Evolutionary conservation across 2,888 invertebrate genomes (phyloP), one percentile per base, ranked within the genome.

Genomic region (Phania funesta): DNA sequence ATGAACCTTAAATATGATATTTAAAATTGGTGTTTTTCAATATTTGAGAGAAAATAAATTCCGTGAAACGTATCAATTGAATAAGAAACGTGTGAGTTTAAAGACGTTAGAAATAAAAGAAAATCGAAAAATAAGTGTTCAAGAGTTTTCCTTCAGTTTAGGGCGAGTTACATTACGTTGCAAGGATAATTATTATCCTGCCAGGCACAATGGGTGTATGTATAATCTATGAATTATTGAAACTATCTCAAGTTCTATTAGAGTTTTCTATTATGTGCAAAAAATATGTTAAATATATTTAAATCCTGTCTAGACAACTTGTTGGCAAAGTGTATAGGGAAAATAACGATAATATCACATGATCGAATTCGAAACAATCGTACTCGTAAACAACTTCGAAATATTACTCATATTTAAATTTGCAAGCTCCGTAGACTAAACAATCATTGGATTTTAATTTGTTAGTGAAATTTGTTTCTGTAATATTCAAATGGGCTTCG

Each of bases 81-180:
- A 68, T 48, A 83, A 75, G 46, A 79, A 56, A 80, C 76, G 80
- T 74, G 78, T 22, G 75, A 64, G 75, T 56, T 75, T 70, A 52
- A 80, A 85, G 86, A 87, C 87, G 87, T 85, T 67, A 16, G 65
- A 68, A 70, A 20, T 46, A 46, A 29, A 68, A 52, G 16, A 73
- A 50, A 16, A 54, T 11, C 24, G n/a, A 20, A 58, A 24, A 65
- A 46, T 41, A 44, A 1, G 44, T 38, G 35, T 13, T 38, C n/a
- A 38, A 38, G 35, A 38, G 5, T 38, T 38, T 13, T 38, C n/a
- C n/a, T n/a, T n/a, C n/a, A n/a, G 13, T 38, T 38, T 4, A 13
- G 35, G 9, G 9, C 11, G 11, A 35, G 11, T 3, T 5, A 13
- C 35, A 2, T 38, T n/a, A 38, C 35, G 35, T 13, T 38, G 11